Evolutionary conservation across 1,140 invertebrate species (phyloP).

Genomic region (Cheumatopsyche charites): DNA sequence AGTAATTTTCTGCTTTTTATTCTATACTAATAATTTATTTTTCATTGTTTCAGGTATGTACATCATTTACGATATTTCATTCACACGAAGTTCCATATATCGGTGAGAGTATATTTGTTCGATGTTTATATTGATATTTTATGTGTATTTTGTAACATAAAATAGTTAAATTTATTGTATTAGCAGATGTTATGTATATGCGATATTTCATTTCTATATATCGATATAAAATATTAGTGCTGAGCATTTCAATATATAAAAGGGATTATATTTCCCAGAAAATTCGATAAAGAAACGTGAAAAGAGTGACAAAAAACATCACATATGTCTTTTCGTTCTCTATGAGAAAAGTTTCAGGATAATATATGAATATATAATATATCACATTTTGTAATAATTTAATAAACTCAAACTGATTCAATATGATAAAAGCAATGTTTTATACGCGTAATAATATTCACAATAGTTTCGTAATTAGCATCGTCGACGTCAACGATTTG

Average conservation of each 20-base stretch:
- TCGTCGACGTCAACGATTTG: neutral
- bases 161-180: constrained; percentile 3
- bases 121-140: neutral
- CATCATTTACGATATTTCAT: too few relatives aligned
- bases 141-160: neutral
- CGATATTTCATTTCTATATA: neutral
- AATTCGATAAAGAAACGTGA: constrained; percentile 7
- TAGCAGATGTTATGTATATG: constrained; percentile 19
- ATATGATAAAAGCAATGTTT: too few relatives aligned
- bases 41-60: too few relatives aligned
- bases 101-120: constrained; percentile 3
- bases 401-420: too few relatives aligned
- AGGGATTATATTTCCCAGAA: constrained; percentile 8
- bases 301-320: neutral
- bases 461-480: too few relatives aligned
- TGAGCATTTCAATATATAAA: constrained; percentile 11
- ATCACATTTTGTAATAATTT: too few relatives aligned
- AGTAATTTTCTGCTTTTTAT: too few relatives aligned
- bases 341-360: too few relatives aligned
- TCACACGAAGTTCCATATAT: neutral
- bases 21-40: too few relatives aligned
- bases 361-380: too few relatives aligned
- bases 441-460: too few relatives aligned
- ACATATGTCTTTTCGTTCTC: neutral
- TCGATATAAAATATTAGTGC: constrained; percentile 12